A percentile compares a stretch with the other conserved stretches of the same genome.
These are phyloP conservation scores for Vollenhovia emeryi DNA, from an alignment of 1,140 invertebrate species.

Conservation along the genomic window DNA sequence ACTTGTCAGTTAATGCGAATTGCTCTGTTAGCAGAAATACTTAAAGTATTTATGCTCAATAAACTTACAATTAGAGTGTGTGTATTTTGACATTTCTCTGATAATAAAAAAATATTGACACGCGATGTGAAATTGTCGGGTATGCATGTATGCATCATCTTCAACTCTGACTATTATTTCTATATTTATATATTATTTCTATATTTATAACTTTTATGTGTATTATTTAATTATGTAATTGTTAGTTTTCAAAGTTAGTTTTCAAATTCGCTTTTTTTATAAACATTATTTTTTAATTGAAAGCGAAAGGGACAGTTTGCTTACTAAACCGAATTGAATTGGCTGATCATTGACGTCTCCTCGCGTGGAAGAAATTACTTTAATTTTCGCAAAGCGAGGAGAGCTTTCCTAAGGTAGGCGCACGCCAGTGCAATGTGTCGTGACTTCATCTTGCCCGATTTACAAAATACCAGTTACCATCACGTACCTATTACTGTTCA, in stretches of 20 bases:
- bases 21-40: not conserved
- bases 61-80: too few relatives aligned
- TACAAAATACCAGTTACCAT: conserved; percentile 48
- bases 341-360: not conserved
- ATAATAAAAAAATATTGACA: too few relatives aligned
- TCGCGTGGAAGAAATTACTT: not conserved
- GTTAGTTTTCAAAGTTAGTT: too few relatives aligned
- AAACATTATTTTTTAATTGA: not conserved
- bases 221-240: conserved; percentile 10
- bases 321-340: not conserved
- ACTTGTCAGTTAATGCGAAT: not conserved
- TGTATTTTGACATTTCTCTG: too few relatives aligned
- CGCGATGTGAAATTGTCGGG: too few relatives aligned
- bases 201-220: not conserved
- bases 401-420: not conserved
- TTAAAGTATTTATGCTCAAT: not conserved
- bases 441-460: conserved; percentile 54
- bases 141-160: too few relatives aligned
- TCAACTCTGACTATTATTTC: too few relatives aligned
- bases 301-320: not conserved
- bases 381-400: conserved; percentile 2
- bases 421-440: conserved; percentile 1
- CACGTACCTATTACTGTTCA: conserved; percentile 55
- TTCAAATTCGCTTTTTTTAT: not conserved
- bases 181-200: too few relatives aligned